Percentiles rank a stretch among this genome's conserved stretches.
Evolutionary conservation across 2,113 vertebrate genomes (phyloP).

Genomic region (Collichthys lucidus): DNA sequence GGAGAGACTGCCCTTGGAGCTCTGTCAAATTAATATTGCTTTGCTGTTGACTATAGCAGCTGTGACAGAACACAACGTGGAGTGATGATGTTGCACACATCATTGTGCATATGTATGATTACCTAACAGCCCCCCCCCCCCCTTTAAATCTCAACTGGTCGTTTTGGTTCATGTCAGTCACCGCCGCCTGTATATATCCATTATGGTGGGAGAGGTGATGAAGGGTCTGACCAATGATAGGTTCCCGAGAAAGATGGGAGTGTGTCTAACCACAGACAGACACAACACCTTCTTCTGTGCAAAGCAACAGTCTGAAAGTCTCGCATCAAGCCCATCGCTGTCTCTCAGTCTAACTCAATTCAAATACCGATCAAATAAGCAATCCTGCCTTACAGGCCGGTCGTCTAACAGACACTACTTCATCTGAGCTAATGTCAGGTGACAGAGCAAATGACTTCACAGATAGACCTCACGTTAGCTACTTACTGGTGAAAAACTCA

Average conservation of each 20-base stretch:
- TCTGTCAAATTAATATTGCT: background rate
- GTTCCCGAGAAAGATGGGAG: background rate
- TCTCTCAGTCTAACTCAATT: background rate
- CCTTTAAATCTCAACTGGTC: background rate
- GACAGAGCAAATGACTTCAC: background rate
- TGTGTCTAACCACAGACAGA: background rate
- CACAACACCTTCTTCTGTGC: background rate
- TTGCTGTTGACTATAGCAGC: background rate
- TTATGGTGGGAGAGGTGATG: background rate
- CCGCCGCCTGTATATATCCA: background rate
- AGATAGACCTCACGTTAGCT: background rate
- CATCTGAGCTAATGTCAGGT: background rate
- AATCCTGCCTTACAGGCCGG: background rate
- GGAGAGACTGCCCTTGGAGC: background rate
- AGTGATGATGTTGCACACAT: background rate
- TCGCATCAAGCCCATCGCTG: background rate
- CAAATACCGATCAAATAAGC: background rate
- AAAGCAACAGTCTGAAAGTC: background rate
- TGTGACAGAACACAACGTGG: background rate
- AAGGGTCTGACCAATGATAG: background rate
- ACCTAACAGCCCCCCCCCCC: background rate
- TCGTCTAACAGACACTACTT: background rate
- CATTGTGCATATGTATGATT: background rate
- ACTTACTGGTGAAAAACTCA: slow-evolving; percentile 70
- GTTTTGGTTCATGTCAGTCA: background rate